Base-by-base conservation (phyloP, 2,888 invertebrate species). In the Entomobrya proxima region DNA sequence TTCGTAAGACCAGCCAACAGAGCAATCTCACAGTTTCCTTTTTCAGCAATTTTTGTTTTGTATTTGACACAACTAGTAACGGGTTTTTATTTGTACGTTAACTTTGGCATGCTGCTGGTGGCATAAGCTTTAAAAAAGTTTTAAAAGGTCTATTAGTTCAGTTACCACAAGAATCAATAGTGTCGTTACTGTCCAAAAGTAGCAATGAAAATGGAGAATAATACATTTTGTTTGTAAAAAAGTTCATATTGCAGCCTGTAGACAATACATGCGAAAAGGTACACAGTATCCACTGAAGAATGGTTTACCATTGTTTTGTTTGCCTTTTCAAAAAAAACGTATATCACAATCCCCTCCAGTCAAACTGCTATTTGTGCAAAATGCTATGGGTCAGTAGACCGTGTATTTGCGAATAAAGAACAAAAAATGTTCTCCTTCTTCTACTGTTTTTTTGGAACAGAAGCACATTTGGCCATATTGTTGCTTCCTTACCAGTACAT, bases 121-220 rank as follows among this genome's bases (percentile, higher is more conserved):
- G 44, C 47, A 35, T 11, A 18, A 35, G 30, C 35, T 18, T n/a
- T 18, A 58, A 77, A 64, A 32, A 64, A 64, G 35, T 40, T 77
- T 77, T 77, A 77, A 77, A 58, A 61, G 61, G 44, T 37, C 77
- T 55, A 61, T 77, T 77, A 44, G 44, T 18, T 9, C 30, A 77
- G 58, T 44, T 37, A 77, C 77, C 40, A 61, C 61, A 47, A 15
- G 77, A 77, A 77, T 77, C 77, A 77, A 77, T 77, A 44, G 13
- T 67, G 9, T 13, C n/a, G n/a, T n/a, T n/a, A 55, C 21, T 18
- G 11, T 55, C n/a, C n/a, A 27, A 55, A 55, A 5, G 27, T 27
- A 55, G 27, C 13, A 27, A 13, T 55, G 27, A 2, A 24, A 55
- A 55, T 27, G 55, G 55, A 18, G n/a, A n/a, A 55, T 5, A 50